Base-by-base conservation (phyloP, 1,140 invertebrate genomes). In the Drosophila sucinea region DNA sequence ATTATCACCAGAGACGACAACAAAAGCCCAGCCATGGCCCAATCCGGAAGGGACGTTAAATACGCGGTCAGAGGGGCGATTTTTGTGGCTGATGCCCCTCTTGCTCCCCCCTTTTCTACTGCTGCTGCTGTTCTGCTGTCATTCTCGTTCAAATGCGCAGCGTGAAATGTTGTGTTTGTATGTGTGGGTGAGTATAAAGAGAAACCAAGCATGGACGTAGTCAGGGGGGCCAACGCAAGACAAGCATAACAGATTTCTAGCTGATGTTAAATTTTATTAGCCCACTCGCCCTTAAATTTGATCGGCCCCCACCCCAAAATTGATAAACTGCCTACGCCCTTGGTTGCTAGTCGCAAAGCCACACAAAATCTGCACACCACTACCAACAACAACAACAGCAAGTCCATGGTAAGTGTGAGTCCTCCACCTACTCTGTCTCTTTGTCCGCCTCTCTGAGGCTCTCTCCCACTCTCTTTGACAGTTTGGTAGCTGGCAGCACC, bases 1-100 rank as follows among this genome's bases (percentile, higher is more conserved):
- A 89, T 89, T 89, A 89, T 89, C 84, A 89, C 84, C 73, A 66
- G 68, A 89, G 80, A 81, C 69, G 77, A 78, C 79, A 83, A 79
- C 77, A 84, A 73, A 73, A 79, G 73, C 75, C 66, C 56, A 74
- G 33, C 30, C 32, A 58, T 58, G 17, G 30, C 32, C 56, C 7
- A 38, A 62, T 66, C 62, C 4, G 38, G 60, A 62, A 54, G 8
- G 4, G 23, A 40, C 41, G 7, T 32, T 25, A 51, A 51, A 51
- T 51, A 2, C 44, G 7, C 10, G n/a, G 51, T 25, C 11, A 47
- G 27, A 65, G 56, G 56, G 32, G 54, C 32, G 41, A 25, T 29
- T 51, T 54, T 55, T 70, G 74, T 67, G 57, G 47, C 44, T 55
- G 56, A 58, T 64, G 11, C 35, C 35, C 23, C 32, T 17, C 17